Percentiles rank a stretch among this genome's conserved stretches.
These are phyloP conservation scores for Crotalus helleri DNA, from an alignment of 2,113 vertebrate genomes.

Conservation along the genomic window DNA sequence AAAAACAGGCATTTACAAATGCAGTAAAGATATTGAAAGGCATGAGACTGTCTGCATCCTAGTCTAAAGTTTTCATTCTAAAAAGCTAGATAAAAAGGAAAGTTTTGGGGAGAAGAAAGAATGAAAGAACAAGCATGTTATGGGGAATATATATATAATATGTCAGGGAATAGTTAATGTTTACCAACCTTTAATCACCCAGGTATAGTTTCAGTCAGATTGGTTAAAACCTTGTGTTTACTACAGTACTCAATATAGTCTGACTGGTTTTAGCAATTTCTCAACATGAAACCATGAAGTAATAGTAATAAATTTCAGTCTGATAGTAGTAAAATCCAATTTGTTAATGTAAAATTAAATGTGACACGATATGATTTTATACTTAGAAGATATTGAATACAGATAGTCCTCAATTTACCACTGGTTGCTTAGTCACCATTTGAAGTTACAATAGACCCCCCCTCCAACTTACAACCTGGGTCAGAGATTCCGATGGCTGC, in stretches of 20 bases:
- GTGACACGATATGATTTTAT: neutral
- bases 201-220: neutral
- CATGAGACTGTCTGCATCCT: neutral
- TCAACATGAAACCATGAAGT: neutral
- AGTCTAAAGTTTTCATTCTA: neutral
- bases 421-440: neutral
- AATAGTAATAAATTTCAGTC: neutral
- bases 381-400: neutral
- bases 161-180: neutral
- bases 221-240: neutral
- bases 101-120: neutral
- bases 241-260: neutral
- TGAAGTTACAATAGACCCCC: neutral
- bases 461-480: neutral
- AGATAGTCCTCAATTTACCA: neutral
- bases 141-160: neutral
- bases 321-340: neutral
- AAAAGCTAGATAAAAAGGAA: neutral
- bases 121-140: neutral
- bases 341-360: neutral
- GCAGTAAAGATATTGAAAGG: neutral
- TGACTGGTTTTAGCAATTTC: neutral
- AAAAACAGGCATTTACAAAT: neutral
- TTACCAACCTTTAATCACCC: neutral
- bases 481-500: neutral